A percentile compares a stretch with the other conserved stretches of the same genome.
Conservation (phyloP, 2,888 invertebrate species). For the Alcis repandata region DNA sequence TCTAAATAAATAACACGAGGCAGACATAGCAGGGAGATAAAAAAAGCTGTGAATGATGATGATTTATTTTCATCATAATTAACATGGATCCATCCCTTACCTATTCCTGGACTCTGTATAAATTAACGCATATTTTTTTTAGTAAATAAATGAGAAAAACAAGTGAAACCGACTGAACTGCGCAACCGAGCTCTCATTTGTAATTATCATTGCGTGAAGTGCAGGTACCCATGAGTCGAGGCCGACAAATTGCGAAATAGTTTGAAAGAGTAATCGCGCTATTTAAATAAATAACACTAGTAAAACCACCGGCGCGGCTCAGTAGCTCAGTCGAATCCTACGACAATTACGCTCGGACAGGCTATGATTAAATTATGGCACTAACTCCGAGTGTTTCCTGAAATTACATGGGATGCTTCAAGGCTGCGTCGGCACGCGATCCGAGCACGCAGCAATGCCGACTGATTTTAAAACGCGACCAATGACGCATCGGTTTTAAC, state of each 20-base stretch:
- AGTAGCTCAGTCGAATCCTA: slow-evolving; percentile 80
- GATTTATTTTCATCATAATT: no score
- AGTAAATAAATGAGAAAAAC: background rate
- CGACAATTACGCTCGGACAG: slow-evolving; percentile 81
- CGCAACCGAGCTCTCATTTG: slow-evolving; percentile 23
- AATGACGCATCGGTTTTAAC: slow-evolving; percentile 84
- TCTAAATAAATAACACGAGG: no score
- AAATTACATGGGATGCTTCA: slow-evolving; percentile 85
- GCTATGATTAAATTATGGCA: slow-evolving; percentile 86
- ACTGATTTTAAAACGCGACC: slow-evolving; percentile 76
- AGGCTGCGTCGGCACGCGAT: slow-evolving; percentile 83
- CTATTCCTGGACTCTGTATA: no score
- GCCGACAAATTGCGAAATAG: slow-evolving; percentile 49
- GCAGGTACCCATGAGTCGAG: slow-evolving; percentile 37
- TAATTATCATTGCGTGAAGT: slow-evolving; percentile 42
- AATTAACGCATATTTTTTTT: no score
- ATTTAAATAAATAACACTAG: slow-evolving; percentile 57
- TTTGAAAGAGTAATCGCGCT: slow-evolving; percentile 61
- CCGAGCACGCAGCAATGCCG: slow-evolving; percentile 79
- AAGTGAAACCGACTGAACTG: background rate
- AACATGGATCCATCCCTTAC: no score
- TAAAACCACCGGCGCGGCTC: slow-evolving; percentile 63
- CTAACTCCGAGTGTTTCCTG: slow-evolving; percentile 83
- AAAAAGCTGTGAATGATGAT: no score
- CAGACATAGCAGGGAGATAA: no score